Percentiles rank a stretch among this genome's conserved stretches.
phyloP scores from a whole-genome alignment of 2,888 invertebrate genomes.

The Calephelis perditalis region DNA sequence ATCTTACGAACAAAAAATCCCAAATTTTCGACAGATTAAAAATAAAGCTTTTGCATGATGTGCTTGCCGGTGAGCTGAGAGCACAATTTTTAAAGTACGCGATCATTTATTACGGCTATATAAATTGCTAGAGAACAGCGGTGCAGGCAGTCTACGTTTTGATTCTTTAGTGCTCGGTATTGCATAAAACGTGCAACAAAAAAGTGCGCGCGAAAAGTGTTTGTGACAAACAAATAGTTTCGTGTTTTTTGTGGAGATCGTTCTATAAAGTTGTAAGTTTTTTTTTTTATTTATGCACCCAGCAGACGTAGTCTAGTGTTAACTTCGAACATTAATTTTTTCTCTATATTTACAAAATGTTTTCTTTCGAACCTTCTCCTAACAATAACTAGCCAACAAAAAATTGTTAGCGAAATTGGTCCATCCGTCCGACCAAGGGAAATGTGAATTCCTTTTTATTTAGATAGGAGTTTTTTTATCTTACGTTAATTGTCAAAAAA shows the following conservation, averaged over 20 bases:
- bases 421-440: too few species aligned
- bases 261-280: background rate
- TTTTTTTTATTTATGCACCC: background rate
- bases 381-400: too few species aligned
- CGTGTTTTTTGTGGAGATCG: background rate
- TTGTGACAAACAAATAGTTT: background rate
- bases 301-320: too few species aligned
- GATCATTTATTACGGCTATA: constrained; percentile 18
- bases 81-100: constrained; percentile 7
- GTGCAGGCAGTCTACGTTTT: constrained; percentile 18
- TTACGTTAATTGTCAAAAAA: too few species aligned
- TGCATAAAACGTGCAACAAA: background rate
- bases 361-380: too few species aligned
- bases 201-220: constrained; percentile 5
- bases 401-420: too few species aligned
- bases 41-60: background rate
- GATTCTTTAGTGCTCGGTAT: constrained; percentile 6
- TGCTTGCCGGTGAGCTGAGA: background rate
- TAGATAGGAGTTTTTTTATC: too few species aligned
- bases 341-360: too few species aligned
- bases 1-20: too few species aligned
- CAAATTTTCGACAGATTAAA: background rate
- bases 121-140: constrained; percentile 18
- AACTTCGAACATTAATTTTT: too few species aligned
- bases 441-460: too few species aligned